Evolutionary conservation across 2,888 invertebrate species (phyloP), one percentile per base, ranked within the genome.

Genomic region (Blomia tropicalis): DNA sequence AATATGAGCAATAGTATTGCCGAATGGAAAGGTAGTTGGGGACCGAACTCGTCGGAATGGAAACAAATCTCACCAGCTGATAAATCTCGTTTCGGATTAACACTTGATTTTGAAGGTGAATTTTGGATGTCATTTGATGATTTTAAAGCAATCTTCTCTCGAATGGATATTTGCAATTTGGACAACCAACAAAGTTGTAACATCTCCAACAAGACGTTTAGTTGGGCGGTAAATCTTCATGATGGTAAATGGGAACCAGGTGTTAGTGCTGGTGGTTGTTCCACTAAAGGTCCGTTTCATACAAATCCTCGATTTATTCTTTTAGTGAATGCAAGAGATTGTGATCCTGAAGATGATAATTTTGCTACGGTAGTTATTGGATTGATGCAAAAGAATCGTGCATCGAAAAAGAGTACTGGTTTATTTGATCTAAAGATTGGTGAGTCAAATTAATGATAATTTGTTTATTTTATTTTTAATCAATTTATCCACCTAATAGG

Each of bases 91-190:
- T 77, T 82, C 3, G 80, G 80, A 63, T 79, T 80, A 7, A 71
- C 81, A 66, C 79, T 80, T 22, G 75, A 80, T 66, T 80, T 81
- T 69, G 82, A 83, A 69, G 83, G 82, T 27, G 83, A 83, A 73
- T 83, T 83, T 72, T 83, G 82, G 82, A 82, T 85, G 81, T 79
- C 81, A 19, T 81, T 83, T 71, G 79, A 78, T 59, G 83, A 84
- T 71, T 83, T 84, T 73, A 78, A 80, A 58, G 73, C 77, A 19
- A 78, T 80, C 71, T 84, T 83, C 75, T 79, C 79, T 2, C 80
- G 81, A 70, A 75, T 83, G 68, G 82, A 83, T n/a, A 22, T 47
- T 22, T 47, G 51, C 51, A 47, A 47, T n/a, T 47, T 47, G 14
- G n/a, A 47, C 51, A 47, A 47, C 7, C n/a, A 7, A 14, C n/a